These are phyloP conservation scores for Parnassius glacialis DNA, from an alignment of 2,888 invertebrate species.

Conservation along the genomic window DNA sequence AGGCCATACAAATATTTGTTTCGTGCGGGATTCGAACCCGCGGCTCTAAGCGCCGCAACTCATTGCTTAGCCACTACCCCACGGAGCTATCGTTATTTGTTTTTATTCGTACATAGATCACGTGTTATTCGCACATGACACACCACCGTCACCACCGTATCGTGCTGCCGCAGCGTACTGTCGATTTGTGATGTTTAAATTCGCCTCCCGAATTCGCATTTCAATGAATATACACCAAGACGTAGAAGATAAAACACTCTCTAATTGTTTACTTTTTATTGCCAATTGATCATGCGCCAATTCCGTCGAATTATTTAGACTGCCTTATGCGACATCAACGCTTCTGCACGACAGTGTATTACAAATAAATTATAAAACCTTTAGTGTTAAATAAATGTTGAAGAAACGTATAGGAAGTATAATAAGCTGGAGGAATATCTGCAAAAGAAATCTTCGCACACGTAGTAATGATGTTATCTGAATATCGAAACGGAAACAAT, in stretches of 20 bases:
- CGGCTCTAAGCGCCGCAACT: no score
- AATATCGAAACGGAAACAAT: constrained; percentile 29
- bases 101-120: constrained; percentile 7
- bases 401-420: no score
- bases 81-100: no score
- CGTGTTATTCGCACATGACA: constrained; percentile 12
- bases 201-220: constrained; percentile 3
- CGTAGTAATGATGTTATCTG: constrained; percentile 2
- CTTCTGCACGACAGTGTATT: constrained; percentile 43
- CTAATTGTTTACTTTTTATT: constrained; percentile 60
- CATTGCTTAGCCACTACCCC: no score
- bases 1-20: no score
- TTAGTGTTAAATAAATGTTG: no score
- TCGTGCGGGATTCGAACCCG: no score
- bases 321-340: constrained; percentile 64
- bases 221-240: constrained; percentile 34
- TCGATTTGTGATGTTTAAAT: constrained; percentile 18
- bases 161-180: not conserved
- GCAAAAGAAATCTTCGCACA: not conserved
- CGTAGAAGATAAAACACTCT: constrained; percentile 53
- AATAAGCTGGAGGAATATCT: no score
- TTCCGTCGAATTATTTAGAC: constrained; percentile 74
- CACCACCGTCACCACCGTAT: constrained; percentile 1
- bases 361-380: no score
- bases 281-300: constrained; percentile 70